Conservation (phyloP, 2,113 vertebrate species). For the Nothocercus julius region DNA sequence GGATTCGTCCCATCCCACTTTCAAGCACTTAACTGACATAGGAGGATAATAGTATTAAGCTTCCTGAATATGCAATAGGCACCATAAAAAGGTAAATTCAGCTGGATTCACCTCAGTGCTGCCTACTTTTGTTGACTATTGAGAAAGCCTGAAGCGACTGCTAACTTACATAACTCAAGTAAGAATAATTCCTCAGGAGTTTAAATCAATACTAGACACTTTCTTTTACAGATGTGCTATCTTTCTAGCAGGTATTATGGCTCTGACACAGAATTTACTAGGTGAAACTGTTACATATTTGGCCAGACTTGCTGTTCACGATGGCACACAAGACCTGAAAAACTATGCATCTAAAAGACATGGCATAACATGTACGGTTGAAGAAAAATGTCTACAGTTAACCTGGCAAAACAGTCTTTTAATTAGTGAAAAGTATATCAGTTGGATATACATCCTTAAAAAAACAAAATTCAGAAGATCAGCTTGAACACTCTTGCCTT, state of each 20-base stretch:
- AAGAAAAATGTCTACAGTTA: background rate
- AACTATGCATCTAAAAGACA: background rate
- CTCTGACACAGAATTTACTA: background rate
- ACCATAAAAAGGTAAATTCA: background rate
- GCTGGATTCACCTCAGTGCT: background rate
- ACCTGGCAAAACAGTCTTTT: background rate
- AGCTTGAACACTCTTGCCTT: background rate
- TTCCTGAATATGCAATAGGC: background rate
- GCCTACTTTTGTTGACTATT: background rate
- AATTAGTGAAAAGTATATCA: background rate
- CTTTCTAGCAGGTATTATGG: rapidly evolving
- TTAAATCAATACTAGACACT: background rate
- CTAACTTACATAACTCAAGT: background rate
- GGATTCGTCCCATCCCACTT: background rate
- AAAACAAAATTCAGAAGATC: background rate
- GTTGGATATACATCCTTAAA: background rate
- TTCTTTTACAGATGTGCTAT: background rate
- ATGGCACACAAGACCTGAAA: background rate
- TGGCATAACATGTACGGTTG: background rate
- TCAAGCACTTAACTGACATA: background rate
- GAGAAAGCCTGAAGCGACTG: background rate
- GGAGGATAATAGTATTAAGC: background rate
- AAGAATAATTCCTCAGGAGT: background rate
- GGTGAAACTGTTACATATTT: background rate
- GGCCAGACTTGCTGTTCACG: background rate